Evolutionary conservation across 2,888 invertebrate genomes (phyloP), one percentile per base, ranked within the genome.

Genomic region (Eupithecia tripunctaria): DNA sequence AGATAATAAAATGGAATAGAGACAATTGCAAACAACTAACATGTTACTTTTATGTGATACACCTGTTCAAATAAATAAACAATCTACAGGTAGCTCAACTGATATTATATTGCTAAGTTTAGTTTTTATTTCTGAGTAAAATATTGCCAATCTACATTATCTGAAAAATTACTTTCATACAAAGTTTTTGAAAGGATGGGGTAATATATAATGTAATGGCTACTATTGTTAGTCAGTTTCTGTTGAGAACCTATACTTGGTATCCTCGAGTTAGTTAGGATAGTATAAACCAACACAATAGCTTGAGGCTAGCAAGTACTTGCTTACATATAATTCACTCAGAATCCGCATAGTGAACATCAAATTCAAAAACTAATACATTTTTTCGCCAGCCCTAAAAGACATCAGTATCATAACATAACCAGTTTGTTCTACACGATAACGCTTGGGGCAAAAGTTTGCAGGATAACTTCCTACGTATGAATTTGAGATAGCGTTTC

Each of bases 371-470:
- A 21, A 51, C 8, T n/a, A 1, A 43, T 43, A 47, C n/a, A 47
- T n/a, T 43, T 47, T 47, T n/a, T n/a, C 47, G 47, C 47, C 47
- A 51, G 2, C 47, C 47, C 47, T 51, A 51, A 10, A 51, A 21
- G 47, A 21, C 21, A 51, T 47, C 47, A n/a, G 47, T 51, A 51
- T 56, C 56, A 56, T 56, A 56, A 25, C 25, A 21, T 60, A 60
- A 60, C 64, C 64, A 70, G 71, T 70, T 73, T 73, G 70, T 70
- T 71, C 43, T 60, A 36, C 62, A 60, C 60, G 67, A 71, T 75
- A 77, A 51, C 64, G 62, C 59, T 75, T 12, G 59, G 60, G 71
- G 66, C 66, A 66, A 75, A 77, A 75, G 66, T 77, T 77, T 66
- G 64, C 67, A 47, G 38, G 66, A 68, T 47, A 69, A 68, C 59